These are phyloP conservation scores for Calyptommatus sinebrachiatus DNA, from an alignment of 2,113 vertebrate genomes.

Conservation along the genomic window DNA sequence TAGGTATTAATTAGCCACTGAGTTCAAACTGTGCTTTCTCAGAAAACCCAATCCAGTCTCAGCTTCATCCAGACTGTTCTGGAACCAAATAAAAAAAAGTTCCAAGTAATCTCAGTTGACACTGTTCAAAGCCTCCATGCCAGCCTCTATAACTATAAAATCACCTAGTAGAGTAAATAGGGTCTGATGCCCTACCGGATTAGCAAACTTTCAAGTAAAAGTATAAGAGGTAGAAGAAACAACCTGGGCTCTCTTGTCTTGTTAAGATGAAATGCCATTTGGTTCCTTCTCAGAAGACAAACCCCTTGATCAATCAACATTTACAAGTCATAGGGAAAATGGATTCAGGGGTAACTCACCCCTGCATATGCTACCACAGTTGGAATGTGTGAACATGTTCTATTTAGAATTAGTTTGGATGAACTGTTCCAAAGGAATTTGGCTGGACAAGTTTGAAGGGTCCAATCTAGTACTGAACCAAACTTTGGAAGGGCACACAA, in stretches of 20 bases:
- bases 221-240: background rate
- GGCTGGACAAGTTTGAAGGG: too few species aligned
- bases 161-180: background rate
- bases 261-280: background rate
- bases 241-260: background rate
- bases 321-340: too few species aligned
- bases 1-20: background rate
- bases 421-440: too few species aligned
- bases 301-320: background rate
- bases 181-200: background rate
- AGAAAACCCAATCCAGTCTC: too few species aligned
- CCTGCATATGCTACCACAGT: too few species aligned
- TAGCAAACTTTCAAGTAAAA: background rate
- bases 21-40: background rate
- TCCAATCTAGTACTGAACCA: too few species aligned
- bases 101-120: too few species aligned
- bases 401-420: too few species aligned
- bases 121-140: too few species aligned
- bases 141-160: background rate
- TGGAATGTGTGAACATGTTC: too few species aligned
- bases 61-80: background rate
- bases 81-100: background rate
- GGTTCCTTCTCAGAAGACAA: background rate
- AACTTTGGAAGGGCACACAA: too few species aligned
- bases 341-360: too few species aligned